Evolutionary conservation across 2,113 vertebrate species (phyloP).

Genomic region (Syrrhaptes paradoxus): DNA sequence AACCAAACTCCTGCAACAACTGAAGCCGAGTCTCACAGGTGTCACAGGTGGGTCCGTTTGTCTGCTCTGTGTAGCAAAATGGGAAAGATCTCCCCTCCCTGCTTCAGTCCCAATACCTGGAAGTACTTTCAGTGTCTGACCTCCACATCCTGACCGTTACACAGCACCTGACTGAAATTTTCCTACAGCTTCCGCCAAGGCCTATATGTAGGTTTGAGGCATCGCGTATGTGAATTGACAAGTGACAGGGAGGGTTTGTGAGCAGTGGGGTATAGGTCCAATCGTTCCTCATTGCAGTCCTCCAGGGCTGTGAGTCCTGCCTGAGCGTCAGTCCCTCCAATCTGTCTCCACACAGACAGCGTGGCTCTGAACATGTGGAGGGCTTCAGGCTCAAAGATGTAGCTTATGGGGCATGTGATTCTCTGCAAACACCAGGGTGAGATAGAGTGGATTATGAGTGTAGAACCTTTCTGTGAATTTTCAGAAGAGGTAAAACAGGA

Average conservation of each 20-base stretch:
- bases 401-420: background rate
- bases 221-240: background rate
- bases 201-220: background rate
- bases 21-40: accelerated
- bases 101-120: background rate
- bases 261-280: background rate
- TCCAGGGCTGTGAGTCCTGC: background rate
- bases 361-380: background rate
- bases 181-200: background rate
- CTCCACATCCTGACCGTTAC: background rate
- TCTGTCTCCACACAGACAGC: background rate
- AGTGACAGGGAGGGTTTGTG: background rate
- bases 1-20: background rate
- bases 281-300: background rate
- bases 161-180: background rate
- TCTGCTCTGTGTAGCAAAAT: background rate
- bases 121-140: background rate
- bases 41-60: background rate
- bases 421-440: background rate
- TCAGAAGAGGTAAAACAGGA: background rate
- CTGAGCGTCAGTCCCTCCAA: background rate
- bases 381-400: accelerated
- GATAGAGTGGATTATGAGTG: background rate
- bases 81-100: background rate
- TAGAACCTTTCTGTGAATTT: background rate